Evolutionary conservation across 2,888 invertebrate genomes (phyloP).

Genomic region (Apeira syringaria): DNA sequence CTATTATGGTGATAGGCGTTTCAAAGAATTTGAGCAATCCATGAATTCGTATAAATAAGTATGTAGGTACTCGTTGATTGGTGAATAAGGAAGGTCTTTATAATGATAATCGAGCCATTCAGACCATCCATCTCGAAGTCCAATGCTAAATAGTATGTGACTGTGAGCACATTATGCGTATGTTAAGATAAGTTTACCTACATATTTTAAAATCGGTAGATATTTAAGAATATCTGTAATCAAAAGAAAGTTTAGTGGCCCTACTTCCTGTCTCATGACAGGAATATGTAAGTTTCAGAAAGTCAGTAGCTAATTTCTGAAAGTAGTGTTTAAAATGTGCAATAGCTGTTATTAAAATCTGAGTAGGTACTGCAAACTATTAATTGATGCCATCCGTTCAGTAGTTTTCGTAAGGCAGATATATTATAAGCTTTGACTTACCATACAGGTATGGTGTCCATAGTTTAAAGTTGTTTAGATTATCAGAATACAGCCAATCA

Average conservation of each 20-base stretch:
- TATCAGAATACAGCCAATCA: conserved; percentile 23
- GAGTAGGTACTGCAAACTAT: conserved; percentile 21
- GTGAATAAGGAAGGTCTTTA: no score
- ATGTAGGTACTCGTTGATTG: no score
- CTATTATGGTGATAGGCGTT: no score
- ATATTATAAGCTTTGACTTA: conserved; percentile 14
- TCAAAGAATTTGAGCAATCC: no score
- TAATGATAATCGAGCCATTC: no score
- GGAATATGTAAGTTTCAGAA: conserved; percentile 11
- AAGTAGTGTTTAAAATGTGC: background rate
- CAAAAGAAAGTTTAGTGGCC: conserved; percentile 33
- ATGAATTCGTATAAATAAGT: no score
- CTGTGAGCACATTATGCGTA: no score
- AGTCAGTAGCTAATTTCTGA: background rate
- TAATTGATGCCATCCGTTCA: conserved; percentile 10
- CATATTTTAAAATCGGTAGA: no score
- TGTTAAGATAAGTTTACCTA: no score
- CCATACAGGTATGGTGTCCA: conserved; percentile 8
- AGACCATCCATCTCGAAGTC: no score
- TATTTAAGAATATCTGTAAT: conserved; percentile 30
- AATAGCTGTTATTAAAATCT: conserved; percentile 23
- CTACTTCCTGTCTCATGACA: conserved; percentile 26
- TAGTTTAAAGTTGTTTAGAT: background rate
- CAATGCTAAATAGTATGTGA: no score
- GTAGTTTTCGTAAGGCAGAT: conserved; percentile 6